Conservation (phyloP, 2,113 vertebrate species). For the Pontoporia blainvillei region DNA sequence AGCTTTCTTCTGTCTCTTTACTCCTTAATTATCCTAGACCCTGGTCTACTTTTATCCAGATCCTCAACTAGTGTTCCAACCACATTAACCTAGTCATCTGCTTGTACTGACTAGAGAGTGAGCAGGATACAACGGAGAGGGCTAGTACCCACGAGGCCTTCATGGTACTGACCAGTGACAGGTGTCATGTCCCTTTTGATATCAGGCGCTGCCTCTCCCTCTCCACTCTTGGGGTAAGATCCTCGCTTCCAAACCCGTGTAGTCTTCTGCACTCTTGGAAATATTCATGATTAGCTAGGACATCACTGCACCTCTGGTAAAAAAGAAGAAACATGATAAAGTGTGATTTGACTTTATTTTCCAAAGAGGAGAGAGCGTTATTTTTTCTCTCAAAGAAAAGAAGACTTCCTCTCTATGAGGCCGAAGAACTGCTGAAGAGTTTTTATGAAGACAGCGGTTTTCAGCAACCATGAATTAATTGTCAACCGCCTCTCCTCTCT, state of each 20-base stretch:
- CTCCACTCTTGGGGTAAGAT: neutral
- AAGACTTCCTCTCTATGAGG: neutral
- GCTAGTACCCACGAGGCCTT: slow-evolving; percentile 81
- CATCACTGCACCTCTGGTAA: neutral
- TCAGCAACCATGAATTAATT: neutral
- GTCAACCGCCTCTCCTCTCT: neutral
- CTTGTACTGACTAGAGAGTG: slow-evolving; percentile 77
- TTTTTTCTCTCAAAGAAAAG: neutral
- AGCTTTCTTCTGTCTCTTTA: slow-evolving; percentile 91
- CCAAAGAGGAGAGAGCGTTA: neutral
- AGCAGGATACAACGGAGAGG: slow-evolving; percentile 75
- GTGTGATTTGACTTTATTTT: neutral
- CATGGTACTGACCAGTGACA: slow-evolving; percentile 61
- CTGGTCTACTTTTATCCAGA: slow-evolving; percentile 88
- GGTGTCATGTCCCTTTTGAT: neutral
- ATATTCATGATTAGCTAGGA: neutral
- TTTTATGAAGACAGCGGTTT: slow-evolving; percentile 18
- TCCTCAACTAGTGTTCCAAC: slow-evolving; percentile 85
- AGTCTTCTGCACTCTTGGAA: neutral
- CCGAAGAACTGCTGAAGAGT: neutral
- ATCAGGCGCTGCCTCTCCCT: neutral
- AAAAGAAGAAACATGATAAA: neutral
- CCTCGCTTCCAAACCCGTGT: neutral
- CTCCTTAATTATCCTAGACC: slow-evolving; percentile 88
- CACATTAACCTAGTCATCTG: slow-evolving; percentile 81